Evolutionary conservation across 92 coral and sea anemone genomes (phyloP), one percentile per base, ranked within the genome.

Genomic region (Phenganax marumi): DNA sequence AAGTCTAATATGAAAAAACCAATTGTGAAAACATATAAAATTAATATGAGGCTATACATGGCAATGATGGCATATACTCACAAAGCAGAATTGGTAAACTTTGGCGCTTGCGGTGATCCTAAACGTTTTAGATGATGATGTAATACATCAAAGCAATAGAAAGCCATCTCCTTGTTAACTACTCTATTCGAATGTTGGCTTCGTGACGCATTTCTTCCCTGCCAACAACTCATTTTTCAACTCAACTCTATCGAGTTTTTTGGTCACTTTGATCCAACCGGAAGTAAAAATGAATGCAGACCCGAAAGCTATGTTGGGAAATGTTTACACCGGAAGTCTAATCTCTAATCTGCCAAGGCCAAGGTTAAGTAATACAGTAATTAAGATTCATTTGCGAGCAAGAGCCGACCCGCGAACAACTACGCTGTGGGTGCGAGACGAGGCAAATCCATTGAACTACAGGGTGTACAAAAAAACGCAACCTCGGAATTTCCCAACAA

Each of bases 91-190:
- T 95, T 95, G 79, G 98, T 91, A 89, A 95, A 95, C 84, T 89
- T 88, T 66, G 98, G 98, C 86, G 96, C 82, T 48, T 93, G 91
- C 61, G 98, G 97, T 75, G 93, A 93, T 85, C 93, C 93, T 51
- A 89, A 71, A 70, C 92, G 96, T 81, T 89, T 89, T 58, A 95
- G 86, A 87, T 95, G 98, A 75, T 92, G 88, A 68, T 92, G 92
- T 85, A 95, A 83, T 56, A 95, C 84, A 84, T 95, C 98, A 83
- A 95, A 95, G 87, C 98, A 95, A 69, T 90, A 95, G 83, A 92
- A 95, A 19, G 98, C 97, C 98, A 95, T 95, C 82, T 95, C 98
- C 70, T 95, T 95, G 73, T 89, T 85, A 70, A 95, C 92, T 87
- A 95, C 85, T 53, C 98, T 91, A 63, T 88, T 89, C 85, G 91